These are phyloP conservation scores for Tipula unca DNA, from an alignment of 2,888 invertebrate species.

Conservation along the genomic window DNA sequence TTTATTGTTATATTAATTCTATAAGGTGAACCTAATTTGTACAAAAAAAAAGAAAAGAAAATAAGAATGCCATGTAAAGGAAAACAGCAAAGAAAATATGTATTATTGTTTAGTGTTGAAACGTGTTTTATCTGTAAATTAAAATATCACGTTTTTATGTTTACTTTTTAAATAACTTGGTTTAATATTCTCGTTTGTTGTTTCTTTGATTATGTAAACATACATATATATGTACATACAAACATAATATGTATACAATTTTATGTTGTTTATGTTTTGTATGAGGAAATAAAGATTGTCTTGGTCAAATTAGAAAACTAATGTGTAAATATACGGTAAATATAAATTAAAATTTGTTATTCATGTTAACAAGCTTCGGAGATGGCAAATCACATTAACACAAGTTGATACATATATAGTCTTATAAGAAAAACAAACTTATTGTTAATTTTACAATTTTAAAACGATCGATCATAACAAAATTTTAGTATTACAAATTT, in stretches of 20 bases:
- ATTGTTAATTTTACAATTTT: no score
- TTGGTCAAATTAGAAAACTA: not conserved
- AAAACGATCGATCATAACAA: no score
- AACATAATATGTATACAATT: not conserved
- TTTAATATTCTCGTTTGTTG: not conserved
- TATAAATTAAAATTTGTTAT: not conserved
- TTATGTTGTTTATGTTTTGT: not conserved
- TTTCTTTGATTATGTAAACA: not conserved
- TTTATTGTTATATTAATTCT: not conserved
- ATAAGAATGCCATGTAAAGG: not conserved
- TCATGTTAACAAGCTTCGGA: not conserved
- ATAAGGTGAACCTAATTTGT: not conserved
- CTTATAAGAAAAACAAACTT: no score
- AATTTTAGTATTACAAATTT: no score
- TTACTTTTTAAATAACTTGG: not conserved
- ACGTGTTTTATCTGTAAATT: constrained; percentile 14
- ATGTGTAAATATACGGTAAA: not conserved
- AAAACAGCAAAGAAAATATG: not conserved
- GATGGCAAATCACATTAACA: no score
- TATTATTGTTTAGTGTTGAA: not conserved
- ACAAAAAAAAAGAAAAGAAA: no score
- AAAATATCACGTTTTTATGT: not conserved
- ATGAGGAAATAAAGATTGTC: not conserved
- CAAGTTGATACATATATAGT: no score
- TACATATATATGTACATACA: no score